Conservation (phyloP, 2,797 vertebrate species). For the Rhadinocentrus ornatus region DNA sequence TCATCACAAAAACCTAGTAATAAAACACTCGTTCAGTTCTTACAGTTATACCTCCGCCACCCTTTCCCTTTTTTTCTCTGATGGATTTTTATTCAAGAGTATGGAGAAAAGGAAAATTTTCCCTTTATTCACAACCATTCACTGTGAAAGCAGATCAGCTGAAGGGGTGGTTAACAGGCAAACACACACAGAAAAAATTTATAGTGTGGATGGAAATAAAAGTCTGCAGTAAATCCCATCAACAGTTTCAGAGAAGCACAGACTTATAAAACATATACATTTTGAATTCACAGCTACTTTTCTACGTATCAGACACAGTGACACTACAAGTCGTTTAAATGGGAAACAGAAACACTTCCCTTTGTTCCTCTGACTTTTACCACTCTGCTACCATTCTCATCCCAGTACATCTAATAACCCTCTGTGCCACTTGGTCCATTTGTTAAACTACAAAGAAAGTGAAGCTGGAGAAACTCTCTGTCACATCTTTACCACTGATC, state of each 20-base stretch:
- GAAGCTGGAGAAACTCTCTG: neutral
- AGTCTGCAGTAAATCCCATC: neutral
- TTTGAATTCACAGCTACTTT: neutral
- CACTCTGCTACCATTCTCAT: neutral
- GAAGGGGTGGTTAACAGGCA: constrained; percentile 5
- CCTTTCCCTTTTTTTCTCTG: neutral
- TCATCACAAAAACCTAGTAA: constrained; percentile 24
- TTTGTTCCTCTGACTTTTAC: too few relatives aligned
- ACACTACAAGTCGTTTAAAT: neutral
- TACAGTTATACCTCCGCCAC: constrained; percentile 8
- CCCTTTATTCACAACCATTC: constrained; percentile 22
- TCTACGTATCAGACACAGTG: neutral
- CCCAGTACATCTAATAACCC: neutral
- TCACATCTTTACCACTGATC: neutral
- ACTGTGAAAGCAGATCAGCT: neutral
- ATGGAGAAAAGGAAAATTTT: constrained; percentile 12
- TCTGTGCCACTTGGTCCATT: neutral
- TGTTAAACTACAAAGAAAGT: neutral
- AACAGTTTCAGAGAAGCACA: constrained; percentile 5
- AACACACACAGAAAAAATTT: neutral
- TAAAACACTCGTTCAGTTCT: constrained; percentile 31
- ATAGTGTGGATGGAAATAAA: neutral
- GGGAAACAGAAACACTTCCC: neutral
- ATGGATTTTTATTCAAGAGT: constrained; percentile 18
- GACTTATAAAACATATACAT: neutral